Percentiles rank a stretch among this genome's conserved stretches.
phyloP scores from a whole-genome alignment of 2,888 invertebrate genomes.

The Caenorhabditis sp. region DNA sequence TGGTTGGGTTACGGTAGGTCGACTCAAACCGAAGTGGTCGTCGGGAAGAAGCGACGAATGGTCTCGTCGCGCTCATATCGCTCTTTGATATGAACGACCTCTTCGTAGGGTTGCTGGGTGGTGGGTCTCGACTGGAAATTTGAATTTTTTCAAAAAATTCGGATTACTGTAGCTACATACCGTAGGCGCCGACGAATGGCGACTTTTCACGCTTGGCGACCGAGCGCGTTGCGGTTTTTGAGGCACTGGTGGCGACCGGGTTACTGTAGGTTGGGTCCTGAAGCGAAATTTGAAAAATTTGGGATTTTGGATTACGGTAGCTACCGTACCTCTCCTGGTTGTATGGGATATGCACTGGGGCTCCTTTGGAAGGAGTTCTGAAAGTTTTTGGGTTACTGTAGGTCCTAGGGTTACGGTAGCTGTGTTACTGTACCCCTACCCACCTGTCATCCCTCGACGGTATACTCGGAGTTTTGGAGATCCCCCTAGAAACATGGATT shows the following conservation, averaged over 20 bases:
- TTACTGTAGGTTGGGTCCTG: not conserved
- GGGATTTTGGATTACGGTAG: not conserved
- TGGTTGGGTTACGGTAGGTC: too few relatives aligned
- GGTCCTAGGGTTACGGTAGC: too few relatives aligned
- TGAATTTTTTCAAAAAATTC: too few relatives aligned
- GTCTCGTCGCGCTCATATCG: constrained; percentile 63
- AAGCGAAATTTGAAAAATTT: not conserved
- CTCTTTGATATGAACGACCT: constrained; percentile 61
- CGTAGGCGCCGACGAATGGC: not conserved
- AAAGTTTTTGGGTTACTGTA: constrained; percentile 17
- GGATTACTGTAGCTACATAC: not conserved
- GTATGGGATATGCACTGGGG: not conserved
- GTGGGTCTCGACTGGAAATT: constrained; percentile 17
- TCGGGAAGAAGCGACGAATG: constrained; percentile 59
- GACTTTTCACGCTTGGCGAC: constrained; percentile 3
- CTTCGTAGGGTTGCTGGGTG: constrained; percentile 40
- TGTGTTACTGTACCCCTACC: not conserved
- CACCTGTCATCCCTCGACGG: not conserved
- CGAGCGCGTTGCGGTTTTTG: not conserved
- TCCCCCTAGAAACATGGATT: constrained; percentile 20
- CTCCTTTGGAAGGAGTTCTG: constrained; percentile 10
- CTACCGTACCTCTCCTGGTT: constrained; percentile 15
- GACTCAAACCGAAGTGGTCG: constrained; percentile 53
- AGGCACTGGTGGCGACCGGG: too few relatives aligned
- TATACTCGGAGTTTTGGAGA: constrained; percentile 16